Base-by-base conservation (phyloP, 2,113 vertebrate species). In the Dryoscopus gambensis region DNA sequence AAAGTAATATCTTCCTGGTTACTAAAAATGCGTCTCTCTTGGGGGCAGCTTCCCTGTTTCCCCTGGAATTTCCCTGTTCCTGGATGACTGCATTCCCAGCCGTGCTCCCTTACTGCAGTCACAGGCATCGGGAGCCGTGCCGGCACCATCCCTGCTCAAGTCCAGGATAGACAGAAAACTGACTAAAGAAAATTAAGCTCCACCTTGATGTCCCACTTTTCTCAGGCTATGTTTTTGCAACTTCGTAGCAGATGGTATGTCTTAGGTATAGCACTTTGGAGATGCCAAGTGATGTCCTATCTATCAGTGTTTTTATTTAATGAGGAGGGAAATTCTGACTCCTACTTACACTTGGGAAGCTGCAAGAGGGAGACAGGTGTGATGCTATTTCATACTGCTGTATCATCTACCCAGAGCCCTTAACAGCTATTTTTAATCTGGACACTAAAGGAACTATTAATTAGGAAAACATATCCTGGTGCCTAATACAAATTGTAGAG, bases 151-250 rank as follows among this genome's bases (percentile, higher is more conserved):
- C 84, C 9, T 0, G 0, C 46, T 93, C n/a, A 0, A 64, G 84
- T 64, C 70, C 94, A 64, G 90, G 78, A 83, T 35, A 94, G 86
- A 93, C 85, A 85, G 91, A 91, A 95, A 96, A 96, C 65, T 87
- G 93, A 95, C 95, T 96, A 93, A 95, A 97, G 96, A 94, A 94
- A 91, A 96, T 92, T 90, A 93, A 87, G 87, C 89, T 95, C 93
- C 95, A 96, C 95, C 95, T 96, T 96, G 91, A 90, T 96, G 94
- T 92, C 94, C 92, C 93, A 96, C 96, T 96, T 96, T 96, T 96
- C 93, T 96, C 74, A 95, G 97, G 91, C 93, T 95, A 95, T 93
- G 94, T 95, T 96, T 96, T 97, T 95, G 87, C 87, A 95, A 94
- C 89, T 95, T 73, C 0, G 46, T 88, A 97, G 92, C 96, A 96